A percentile compares a stretch with the other conserved stretches of the same genome.
These are phyloP conservation scores for Archips crataeganus DNA, from an alignment of 2,888 invertebrate species.

Conservation along the genomic window DNA sequence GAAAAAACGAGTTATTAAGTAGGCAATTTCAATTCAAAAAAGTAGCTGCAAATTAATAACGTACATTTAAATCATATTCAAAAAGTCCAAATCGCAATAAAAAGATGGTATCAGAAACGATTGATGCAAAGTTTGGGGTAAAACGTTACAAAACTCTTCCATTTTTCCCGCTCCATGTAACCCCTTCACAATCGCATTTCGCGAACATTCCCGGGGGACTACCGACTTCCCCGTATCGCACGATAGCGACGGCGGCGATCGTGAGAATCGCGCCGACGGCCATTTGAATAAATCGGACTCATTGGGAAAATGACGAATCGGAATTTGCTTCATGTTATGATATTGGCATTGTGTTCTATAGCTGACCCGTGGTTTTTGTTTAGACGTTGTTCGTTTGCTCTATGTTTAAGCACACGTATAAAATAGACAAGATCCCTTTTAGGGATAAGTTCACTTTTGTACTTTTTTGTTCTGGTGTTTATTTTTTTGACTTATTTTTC, in stretches of 20 bases:
- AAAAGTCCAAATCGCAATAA: too few relatives aligned
- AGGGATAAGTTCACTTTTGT: too few relatives aligned
- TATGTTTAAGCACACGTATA: not conserved
- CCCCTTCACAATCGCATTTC: conserved; percentile 14
- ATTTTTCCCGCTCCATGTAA: conserved; percentile 19
- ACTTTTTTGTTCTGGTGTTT: too few relatives aligned
- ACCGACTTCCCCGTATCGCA: conserved; percentile 48
- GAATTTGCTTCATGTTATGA: not conserved
- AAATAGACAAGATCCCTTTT: not conserved
- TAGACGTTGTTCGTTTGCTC: not conserved
- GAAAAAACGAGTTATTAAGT: too few relatives aligned
- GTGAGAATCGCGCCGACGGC: conserved; percentile 56
- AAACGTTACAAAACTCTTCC: too few relatives aligned
- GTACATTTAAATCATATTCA: too few relatives aligned
- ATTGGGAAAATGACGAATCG: conserved; percentile 16
- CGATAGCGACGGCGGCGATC: conserved; percentile 46
- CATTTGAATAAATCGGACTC: conserved; percentile 62
- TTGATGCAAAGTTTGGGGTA: too few relatives aligned
- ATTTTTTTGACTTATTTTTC: too few relatives aligned
- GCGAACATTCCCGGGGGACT: conserved; percentile 55
- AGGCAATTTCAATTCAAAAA: too few relatives aligned
- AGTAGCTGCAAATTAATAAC: too few relatives aligned
- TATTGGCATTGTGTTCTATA: not conserved
- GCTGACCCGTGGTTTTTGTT: too few relatives aligned
- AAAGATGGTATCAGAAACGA: too few relatives aligned